phyloP scores from a whole-genome alignment of 64 coral and sea anemone species.

The Stichodactyla mertensii region DNA sequence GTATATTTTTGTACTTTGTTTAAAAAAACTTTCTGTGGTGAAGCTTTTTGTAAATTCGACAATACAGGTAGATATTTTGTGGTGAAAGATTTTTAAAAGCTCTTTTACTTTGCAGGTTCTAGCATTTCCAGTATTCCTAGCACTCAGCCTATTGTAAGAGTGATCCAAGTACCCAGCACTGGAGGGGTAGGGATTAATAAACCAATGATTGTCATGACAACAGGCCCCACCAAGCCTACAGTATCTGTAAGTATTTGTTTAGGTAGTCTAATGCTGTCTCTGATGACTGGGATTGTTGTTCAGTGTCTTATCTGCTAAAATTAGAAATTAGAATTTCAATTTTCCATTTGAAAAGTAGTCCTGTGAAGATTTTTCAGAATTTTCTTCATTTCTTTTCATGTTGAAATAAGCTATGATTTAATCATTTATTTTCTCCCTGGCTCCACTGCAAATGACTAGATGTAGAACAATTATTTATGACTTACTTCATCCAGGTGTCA shows the following conservation, averaged over 20 bases:
- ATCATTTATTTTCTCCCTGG: no score
- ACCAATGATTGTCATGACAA: slow-evolving; percentile 67
- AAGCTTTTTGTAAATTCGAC: no score
- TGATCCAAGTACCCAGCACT: slow-evolving; percentile 79
- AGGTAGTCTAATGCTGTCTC: neutral
- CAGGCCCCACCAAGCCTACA: slow-evolving; percentile 57
- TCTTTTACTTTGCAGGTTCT: neutral
- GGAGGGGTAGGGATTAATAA: slow-evolving; percentile 63
- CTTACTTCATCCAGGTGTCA: neutral
- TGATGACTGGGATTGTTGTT: neutral
- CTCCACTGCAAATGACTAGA: no score
- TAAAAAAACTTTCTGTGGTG: no score
- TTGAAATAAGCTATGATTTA: no score
- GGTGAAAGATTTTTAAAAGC: neutral
- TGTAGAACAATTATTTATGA: no score
- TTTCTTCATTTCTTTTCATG: no score
- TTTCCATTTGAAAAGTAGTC: no score
- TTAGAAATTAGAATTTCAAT: no score
- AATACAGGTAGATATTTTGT: no score
- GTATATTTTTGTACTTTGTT: neutral
- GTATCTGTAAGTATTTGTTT: neutral
- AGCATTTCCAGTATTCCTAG: neutral
- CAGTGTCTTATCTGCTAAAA: no score
- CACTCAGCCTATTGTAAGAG: slow-evolving; percentile 67
- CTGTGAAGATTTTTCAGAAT: no score